These are phyloP conservation scores for Bibio marci DNA, from an alignment of 2,888 invertebrate species.

Conservation along the genomic window DNA sequence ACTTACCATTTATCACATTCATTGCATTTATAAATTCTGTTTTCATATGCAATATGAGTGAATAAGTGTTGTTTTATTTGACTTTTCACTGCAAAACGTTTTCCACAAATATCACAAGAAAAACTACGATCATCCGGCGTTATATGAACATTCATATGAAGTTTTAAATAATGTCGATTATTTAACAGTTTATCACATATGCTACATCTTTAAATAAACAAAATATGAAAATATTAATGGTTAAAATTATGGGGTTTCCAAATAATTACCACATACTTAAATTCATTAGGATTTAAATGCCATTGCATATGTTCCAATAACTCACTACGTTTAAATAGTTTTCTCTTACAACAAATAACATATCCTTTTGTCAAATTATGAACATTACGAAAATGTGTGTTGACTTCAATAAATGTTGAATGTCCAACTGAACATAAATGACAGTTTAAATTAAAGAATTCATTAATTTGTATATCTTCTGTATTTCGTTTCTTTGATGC, in stretches of 20 bases:
- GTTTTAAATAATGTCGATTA: too few relatives aligned
- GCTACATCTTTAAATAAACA: too few relatives aligned
- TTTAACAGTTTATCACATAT: too few relatives aligned
- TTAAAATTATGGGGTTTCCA: too few relatives aligned
- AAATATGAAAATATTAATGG: too few relatives aligned
- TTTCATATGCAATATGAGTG: neutral
- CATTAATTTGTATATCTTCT: neutral
- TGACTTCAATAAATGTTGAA: neutral
- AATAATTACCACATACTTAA: slow-evolving; percentile 1
- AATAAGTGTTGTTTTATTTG: neutral
- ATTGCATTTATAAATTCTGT: neutral
- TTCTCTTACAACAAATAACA: slow-evolving; percentile 12
- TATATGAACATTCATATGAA: too few relatives aligned
- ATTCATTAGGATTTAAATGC: slow-evolving; percentile 11
- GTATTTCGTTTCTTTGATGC: too few relatives aligned
- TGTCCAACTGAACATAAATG: slow-evolving; percentile 10
- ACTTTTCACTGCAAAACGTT: neutral
- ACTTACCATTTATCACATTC: too few relatives aligned
- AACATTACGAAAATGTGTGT: neutral
- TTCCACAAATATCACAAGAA: too few relatives aligned
- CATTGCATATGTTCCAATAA: slow-evolving; percentile 13
- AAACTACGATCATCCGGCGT: too few relatives aligned
- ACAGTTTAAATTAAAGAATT: slow-evolving; percentile 7
- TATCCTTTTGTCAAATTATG: slow-evolving; percentile 7
- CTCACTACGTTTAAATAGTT: slow-evolving; percentile 9